Evolutionary conservation across 1,140 invertebrate genomes (phyloP), one percentile per base, ranked within the genome.

Genomic region (Hylyphantes graminicola): DNA sequence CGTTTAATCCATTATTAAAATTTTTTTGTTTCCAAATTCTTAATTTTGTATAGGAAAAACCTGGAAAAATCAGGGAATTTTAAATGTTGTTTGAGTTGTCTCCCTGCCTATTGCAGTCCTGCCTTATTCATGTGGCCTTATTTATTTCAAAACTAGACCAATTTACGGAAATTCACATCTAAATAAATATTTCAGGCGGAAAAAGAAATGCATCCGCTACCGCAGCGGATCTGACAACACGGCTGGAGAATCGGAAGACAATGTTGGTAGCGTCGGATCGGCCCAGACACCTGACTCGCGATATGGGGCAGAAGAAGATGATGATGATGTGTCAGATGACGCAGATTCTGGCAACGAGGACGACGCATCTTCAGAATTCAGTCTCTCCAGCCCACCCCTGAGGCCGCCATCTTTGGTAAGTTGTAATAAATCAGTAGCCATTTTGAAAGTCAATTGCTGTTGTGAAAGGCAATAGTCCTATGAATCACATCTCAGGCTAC

Each of bases 171-270:
- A 35, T 2, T 35, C 35, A 2, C 86, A 19, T 73, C 88, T 86
- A 87, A n/a, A 88, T 86, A 87, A n/a, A 88, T 70, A 87, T 88
- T 93, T 53, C 92, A 98, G 97, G 92, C 95, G 97, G 92, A 98
- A 99, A 93, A 98, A 98, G 92, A 98, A 98, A 92, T 98, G 97
- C 92, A 96, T 98, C 90, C 94, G 96, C 86, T 98, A 97, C 91
- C 54, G 54, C 10, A 93, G 93, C 90, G 88, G 91, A 86, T 86
- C 93, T 81, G 94, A 95, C 88, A 95, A 96, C 86, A 94, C 70
- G n/a, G 89, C 59, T 48, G 89, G 94, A 85, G 93, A 94, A 86
- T 86, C 86, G 59, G 88, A 88, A 54, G 88, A 88, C 63, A 87
- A 89, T 57, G 64, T 86, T 35, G 86, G 86, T 15, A 93, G 94